Evolutionary conservation across 2,888 invertebrate species (phyloP).

Genomic region (Callosobruchus maculatus): DNA sequence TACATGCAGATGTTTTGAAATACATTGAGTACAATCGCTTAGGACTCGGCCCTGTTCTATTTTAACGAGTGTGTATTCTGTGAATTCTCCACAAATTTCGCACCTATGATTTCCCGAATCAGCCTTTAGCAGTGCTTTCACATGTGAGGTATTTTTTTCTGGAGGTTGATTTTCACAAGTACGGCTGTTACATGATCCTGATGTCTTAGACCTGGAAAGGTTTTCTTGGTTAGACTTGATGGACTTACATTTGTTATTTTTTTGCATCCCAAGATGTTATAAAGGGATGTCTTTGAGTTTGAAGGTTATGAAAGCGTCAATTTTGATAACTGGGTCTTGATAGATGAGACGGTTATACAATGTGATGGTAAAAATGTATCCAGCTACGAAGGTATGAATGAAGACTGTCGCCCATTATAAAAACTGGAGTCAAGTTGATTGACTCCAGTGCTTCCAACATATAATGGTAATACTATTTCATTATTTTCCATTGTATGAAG

Average conservation of each 20-base stretch:
- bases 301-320: background rate
- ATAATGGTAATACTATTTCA: no score
- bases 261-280: background rate
- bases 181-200: background rate
- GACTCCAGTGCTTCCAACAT: no score
- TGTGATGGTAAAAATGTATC: no score
- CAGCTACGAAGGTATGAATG: no score
- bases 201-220: background rate
- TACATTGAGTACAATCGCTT: background rate
- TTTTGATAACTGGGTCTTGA: background rate
- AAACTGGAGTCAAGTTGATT: no score
- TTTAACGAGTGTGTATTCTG: background rate
- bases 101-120: background rate
- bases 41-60: background rate
- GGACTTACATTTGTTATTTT: background rate
- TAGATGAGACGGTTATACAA: background rate
- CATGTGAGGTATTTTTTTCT: background rate
- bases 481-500: no score
- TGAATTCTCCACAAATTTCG: background rate
- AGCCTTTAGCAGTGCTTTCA: background rate
- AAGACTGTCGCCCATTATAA: no score
- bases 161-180: background rate
- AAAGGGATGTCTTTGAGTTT: background rate
- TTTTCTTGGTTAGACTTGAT: background rate
- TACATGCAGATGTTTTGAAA: background rate